phyloP scores from a whole-genome alignment of 2,888 invertebrate species.

The Podotricha telesiphe region DNA sequence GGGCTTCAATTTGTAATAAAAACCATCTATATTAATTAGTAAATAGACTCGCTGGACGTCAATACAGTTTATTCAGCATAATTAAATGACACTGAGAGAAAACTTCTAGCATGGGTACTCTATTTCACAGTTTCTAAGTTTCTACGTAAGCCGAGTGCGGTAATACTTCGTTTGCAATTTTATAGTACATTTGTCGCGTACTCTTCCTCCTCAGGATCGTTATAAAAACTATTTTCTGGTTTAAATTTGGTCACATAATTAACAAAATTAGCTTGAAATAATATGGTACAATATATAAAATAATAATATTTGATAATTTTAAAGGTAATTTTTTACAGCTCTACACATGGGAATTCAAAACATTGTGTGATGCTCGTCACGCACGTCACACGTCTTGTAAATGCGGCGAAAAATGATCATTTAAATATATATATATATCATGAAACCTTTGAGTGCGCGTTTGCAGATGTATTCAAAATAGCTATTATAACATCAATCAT shows the following conservation, averaged over 20 bases:
- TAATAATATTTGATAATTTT: too few relatives aligned
- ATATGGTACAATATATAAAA: background rate
- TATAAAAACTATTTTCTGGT: constrained; percentile 63
- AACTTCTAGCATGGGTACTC: constrained; percentile 51
- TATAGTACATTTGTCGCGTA: constrained; percentile 67
- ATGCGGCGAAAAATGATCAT: too few relatives aligned
- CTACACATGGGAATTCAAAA: too few relatives aligned
- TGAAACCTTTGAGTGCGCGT: too few relatives aligned
- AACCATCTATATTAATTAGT: constrained; percentile 41
- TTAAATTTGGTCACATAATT: constrained; percentile 33
- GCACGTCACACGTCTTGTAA: too few relatives aligned
- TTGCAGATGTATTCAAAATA: too few relatives aligned
- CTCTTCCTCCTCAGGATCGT: constrained; percentile 51
- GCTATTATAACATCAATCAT: too few relatives aligned
- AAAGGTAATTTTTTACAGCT: too few relatives aligned
- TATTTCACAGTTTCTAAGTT: constrained; percentile 47
- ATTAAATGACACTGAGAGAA: constrained; percentile 73
- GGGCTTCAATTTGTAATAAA: background rate
- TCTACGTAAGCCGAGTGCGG: constrained; percentile 63
- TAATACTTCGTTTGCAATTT: constrained; percentile 82
- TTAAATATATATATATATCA: too few relatives aligned
- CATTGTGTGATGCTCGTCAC: too few relatives aligned
- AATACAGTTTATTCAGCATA: constrained; percentile 67
- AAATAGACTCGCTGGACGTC: constrained; percentile 40
- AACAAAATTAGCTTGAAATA: background rate